phyloP scores from a whole-genome alignment of 2,113 vertebrate species.

The Cyanoramphus novaezelandiae region DNA sequence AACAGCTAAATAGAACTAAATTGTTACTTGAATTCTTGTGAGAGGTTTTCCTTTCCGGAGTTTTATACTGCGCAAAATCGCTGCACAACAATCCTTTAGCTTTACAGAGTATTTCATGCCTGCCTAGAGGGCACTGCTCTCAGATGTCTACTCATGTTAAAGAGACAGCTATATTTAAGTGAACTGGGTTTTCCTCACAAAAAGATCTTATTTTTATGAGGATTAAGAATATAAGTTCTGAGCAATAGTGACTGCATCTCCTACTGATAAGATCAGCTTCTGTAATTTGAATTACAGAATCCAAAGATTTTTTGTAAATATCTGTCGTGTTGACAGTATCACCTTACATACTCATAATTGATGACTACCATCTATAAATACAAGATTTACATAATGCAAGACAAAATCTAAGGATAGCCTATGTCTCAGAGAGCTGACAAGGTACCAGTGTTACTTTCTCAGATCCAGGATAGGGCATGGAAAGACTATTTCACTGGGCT shows the following conservation, averaged over 20 bases:
- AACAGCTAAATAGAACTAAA: constrained; percentile 8
- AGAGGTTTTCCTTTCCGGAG: not conserved
- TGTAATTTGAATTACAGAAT: not conserved
- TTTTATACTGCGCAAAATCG: not conserved
- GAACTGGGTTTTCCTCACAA: not conserved
- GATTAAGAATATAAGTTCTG: not conserved
- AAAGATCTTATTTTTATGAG: not conserved
- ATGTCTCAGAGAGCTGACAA: not conserved
- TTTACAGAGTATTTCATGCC: not conserved
- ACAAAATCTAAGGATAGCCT: not conserved
- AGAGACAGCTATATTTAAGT: not conserved
- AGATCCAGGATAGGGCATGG: not conserved
- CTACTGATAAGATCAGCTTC: not conserved
- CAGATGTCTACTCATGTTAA: not conserved
- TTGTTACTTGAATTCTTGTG: not conserved
- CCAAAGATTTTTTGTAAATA: not conserved
- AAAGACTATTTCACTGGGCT: not conserved
- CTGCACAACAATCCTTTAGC: not conserved
- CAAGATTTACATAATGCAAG: not conserved
- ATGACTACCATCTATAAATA: not conserved
- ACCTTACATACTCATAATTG: not conserved
- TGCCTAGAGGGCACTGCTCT: not conserved
- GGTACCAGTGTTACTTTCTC: not conserved
- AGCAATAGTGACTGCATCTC: not conserved
- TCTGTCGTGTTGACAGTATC: not conserved